Evolutionary conservation across 2,797 vertebrate species (phyloP).

Genomic region (Hypotaenidia philippensis): DNA sequence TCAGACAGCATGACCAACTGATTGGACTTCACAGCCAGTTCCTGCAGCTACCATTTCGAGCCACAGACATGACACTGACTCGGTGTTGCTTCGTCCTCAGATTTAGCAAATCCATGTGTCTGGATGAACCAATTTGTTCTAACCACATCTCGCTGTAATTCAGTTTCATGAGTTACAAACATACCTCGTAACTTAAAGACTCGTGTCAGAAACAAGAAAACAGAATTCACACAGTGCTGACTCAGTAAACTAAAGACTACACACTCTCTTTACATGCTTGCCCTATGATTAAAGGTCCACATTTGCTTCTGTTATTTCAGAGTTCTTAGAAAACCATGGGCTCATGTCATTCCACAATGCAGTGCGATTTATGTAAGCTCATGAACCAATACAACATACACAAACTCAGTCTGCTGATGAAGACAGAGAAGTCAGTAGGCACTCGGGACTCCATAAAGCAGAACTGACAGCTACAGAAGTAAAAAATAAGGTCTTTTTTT

Average conservation of each 20-base stretch:
- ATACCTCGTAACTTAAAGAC: background rate
- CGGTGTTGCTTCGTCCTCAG: rapidly evolving
- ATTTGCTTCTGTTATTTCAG: background rate
- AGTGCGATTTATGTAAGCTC: background rate
- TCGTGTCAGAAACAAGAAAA: background rate
- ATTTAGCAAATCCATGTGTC: background rate
- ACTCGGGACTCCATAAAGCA: background rate
- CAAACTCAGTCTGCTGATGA: background rate
- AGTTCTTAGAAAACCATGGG: background rate
- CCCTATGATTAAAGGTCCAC: background rate
- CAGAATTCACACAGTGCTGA: background rate
- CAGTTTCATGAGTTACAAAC: background rate
- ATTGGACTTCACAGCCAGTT: background rate
- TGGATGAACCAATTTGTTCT: background rate
- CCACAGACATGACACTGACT: rapidly evolving
- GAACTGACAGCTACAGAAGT: background rate
- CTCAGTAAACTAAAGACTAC: background rate
- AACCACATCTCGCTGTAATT: background rate
- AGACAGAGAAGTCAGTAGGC: background rate
- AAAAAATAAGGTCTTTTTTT: background rate
- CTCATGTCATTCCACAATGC: rapidly evolving
- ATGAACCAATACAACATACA: rapidly evolving
- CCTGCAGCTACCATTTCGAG: background rate
- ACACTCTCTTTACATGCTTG: background rate
- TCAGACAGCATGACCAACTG: rapidly evolving